A percentile compares a stretch with the other conserved stretches of the same genome.
phyloP scores from a whole-genome alignment of 2,888 invertebrate genomes.

The Metallyticus violacea region DNA sequence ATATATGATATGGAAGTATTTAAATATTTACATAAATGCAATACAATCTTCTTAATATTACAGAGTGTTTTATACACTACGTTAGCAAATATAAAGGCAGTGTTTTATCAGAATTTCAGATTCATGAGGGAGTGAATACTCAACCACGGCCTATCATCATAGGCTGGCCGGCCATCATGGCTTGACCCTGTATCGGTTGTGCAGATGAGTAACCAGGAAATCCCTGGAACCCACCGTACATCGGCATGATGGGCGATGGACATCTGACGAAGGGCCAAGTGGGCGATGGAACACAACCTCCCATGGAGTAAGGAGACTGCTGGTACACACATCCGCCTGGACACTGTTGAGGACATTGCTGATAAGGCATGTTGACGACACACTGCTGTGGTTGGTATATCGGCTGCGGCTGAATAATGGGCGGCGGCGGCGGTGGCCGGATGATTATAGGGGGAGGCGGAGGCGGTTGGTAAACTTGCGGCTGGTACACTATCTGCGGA shows the following conservation, averaged over 20 bases:
- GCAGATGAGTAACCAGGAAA: not conserved
- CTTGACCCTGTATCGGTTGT: not conserved
- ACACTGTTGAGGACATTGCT: not conserved
- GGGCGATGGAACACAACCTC: not conserved
- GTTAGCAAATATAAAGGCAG: not conserved
- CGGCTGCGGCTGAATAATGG: not conserved
- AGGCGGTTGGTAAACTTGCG: no score
- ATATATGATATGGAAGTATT: no score
- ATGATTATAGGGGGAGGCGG: not conserved
- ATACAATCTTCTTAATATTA: no score
- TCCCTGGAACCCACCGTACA: not conserved
- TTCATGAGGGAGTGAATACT: not conserved
- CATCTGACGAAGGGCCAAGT: not conserved
- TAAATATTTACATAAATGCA: no score
- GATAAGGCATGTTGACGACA: not conserved
- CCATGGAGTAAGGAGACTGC: not conserved
- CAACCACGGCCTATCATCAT: no score
- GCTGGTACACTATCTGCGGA: not conserved
- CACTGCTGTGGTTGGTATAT: not conserved
- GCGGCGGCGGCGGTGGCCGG: not conserved
- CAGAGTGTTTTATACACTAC: no score
- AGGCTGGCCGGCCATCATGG: not conserved
- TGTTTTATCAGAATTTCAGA: not conserved
- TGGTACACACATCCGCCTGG: not conserved
- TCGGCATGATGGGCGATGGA: not conserved